phyloP scores from a whole-genome alignment of 2,888 invertebrate genomes.

The Andrena haemorrhoa region DNA sequence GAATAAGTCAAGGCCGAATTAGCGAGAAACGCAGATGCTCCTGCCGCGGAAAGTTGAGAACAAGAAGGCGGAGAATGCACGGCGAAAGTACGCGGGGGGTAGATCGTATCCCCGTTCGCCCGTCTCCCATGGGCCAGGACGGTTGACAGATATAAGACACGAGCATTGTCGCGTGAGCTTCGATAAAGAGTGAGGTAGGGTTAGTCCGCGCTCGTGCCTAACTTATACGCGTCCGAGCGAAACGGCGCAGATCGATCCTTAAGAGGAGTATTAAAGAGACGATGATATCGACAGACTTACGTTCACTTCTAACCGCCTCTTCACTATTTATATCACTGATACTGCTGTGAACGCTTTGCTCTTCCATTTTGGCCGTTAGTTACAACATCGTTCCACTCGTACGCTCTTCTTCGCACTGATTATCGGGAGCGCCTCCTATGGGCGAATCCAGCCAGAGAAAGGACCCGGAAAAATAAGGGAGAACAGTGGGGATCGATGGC shows the following conservation, averaged over 20 bases:
- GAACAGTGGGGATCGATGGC: constrained; percentile 31
- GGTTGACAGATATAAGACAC: constrained; percentile 64
- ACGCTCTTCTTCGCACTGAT: constrained; percentile 59
- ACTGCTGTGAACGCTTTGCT: constrained; percentile 84
- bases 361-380: constrained; percentile 84
- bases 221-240: constrained; percentile 40
- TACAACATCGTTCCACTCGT: constrained; percentile 78
- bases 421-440: constrained; percentile 55
- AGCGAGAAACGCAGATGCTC: constrained; percentile 28
- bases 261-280: constrained; percentile 35
- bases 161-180: constrained; percentile 58
- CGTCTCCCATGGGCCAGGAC: constrained; percentile 14
- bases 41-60: constrained; percentile 34
- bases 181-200: constrained; percentile 67
- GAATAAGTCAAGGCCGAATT: constrained; percentile 72
- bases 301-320: constrained; percentile 81
- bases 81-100: constrained; percentile 8
- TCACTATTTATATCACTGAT: constrained; percentile 85
- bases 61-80: constrained; percentile 14
- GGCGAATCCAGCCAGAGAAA: constrained; percentile 48
- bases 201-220: constrained; percentile 69
- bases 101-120: constrained; percentile 21
- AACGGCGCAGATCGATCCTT: constrained; percentile 27
- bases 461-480: constrained; percentile 48
- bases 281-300: constrained; percentile 75